Base-by-base conservation (phyloP, 2,797 vertebrate species). In the Peromyscus aztecus region DNA sequence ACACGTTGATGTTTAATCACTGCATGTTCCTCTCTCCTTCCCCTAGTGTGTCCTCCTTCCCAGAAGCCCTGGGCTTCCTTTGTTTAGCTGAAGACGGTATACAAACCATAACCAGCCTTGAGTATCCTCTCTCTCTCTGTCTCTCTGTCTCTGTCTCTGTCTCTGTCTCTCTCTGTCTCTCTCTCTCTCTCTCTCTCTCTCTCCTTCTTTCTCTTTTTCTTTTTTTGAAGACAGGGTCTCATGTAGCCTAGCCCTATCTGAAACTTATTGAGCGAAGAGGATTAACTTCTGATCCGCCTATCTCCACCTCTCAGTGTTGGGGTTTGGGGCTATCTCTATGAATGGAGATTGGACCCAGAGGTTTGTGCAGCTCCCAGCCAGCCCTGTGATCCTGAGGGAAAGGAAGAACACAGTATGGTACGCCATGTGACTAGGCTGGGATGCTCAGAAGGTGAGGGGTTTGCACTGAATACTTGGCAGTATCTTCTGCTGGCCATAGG, bases 141-240 rank as follows among this genome's bases (percentile, higher is more conserved):
- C 40, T 14, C 4, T 1, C 7, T 4, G 11, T 37, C 3, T 16
- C 19, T 59, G 0, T 17, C 2, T 81, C 2, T 11, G 21, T 37
- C 10, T 11, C 5, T 59, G 10, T 4, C 31, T 19, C n/a, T 6
- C 17, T 52, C 2, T 4, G 10, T 13, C 40, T 14, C 4, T 1
- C 7, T 4, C 21, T 37, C 3, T 16, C 19, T 59, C 1, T 17
- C 2, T 81, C 2, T 11, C n/a, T 37, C 10, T 11, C 5, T 59
- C 6, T 12, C 6, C 6, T 2, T 14, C 3, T 29, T 4, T 7
- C 11, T 14, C 12, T 13, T 2, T 13, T 4, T 13, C 78, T 7
- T 11, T 3, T 59, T 16, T 40, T 34, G n/a, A 4, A 10, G 2
- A 27, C 65, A 87, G 14, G 29, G 29, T 37, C 65, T 71, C 63